Percentiles rank a stretch among this genome's conserved stretches.
Evolutionary conservation across 2,888 invertebrate species (phyloP).

Genomic region (Stenurella melanura): DNA sequence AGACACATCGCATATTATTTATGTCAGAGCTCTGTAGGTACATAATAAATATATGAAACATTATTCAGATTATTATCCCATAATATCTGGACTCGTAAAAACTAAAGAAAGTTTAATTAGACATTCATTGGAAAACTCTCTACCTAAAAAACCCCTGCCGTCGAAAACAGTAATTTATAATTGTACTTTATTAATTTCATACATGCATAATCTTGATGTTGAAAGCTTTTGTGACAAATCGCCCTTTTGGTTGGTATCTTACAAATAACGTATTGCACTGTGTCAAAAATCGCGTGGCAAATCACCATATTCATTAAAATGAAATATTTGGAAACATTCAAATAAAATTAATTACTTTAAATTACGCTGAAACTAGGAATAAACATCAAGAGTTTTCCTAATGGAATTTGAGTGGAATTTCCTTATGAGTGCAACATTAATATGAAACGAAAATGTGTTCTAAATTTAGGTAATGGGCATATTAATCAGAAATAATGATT

Average conservation of each 20-base stretch:
- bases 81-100: too few relatives aligned
- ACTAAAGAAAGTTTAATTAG: not conserved
- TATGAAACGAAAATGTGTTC: conserved; percentile 14
- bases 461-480: conserved; percentile 23
- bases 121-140: not conserved
- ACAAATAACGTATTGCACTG: conserved; percentile 17
- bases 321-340: conserved; percentile 52
- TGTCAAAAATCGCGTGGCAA: conserved; percentile 54
- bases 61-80: too few relatives aligned
- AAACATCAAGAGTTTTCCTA: conserved; percentile 24
- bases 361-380: conserved; percentile 39
- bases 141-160: not conserved
- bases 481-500: conserved; percentile 3
- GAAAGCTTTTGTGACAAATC: conserved; percentile 39
- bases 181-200: conserved; percentile 31
- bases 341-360: conserved; percentile 52
- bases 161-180: not conserved
- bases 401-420: conserved; percentile 32
- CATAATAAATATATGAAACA: too few relatives aligned
- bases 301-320: conserved; percentile 56
- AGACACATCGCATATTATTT: too few relatives aligned
- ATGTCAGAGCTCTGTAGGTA: too few relatives aligned
- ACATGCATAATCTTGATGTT: conserved; percentile 16
- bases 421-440: conserved; percentile 17
- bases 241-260: conserved; percentile 18